Evolutionary conservation across 2,797 vertebrate genomes (phyloP), one percentile per base, ranked within the genome.

Genomic region (Pogonophryne albipinna): DNA sequence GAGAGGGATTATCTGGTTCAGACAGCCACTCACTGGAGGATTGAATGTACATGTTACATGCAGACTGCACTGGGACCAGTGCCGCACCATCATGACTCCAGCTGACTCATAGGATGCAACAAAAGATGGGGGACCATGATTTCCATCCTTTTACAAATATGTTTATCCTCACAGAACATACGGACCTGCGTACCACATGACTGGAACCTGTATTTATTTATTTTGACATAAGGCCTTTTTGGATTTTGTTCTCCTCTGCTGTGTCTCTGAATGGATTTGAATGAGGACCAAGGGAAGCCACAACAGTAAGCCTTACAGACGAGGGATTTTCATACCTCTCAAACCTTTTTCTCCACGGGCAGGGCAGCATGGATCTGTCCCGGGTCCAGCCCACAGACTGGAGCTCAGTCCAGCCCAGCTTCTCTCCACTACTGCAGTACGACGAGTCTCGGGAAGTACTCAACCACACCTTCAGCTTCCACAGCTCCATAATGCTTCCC

Each of bases 301-400:
- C 34, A 13, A 1, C 63, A 49, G 4, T 65, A 15, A 73, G 8
- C 52, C 55, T 31, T 13, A 1, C 19, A 19, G 27, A 6, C 1
- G 2, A 69, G 44, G 63, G 14, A n/a, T 47, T 46, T 45, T 17
- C 20, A n/a, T 9, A 31, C 15, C 4, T 49, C 38, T 34, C 9
- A 20, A 2, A 58, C 23, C n/a, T 66, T 13, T 20, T 19, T 16
- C 50, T 11, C 17, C 6, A 2, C 38, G 0, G 4, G 27, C 7
- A 56, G 23, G 66, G 49, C 82, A 77, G 52, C 66, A 95, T 95
- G 94, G 90, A 88, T 82, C 68, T 55, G 71, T 74, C 68, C 51
- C 89, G 46, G 84, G 81, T 83, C 67, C 84, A 47, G 14, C 42
- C 38, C 1, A 27, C 53, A 0, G 80, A 74, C 41, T 47, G 77